Evolutionary conservation across 2,888 invertebrate species (phyloP).

Genomic region (Cloeon dipterum): DNA sequence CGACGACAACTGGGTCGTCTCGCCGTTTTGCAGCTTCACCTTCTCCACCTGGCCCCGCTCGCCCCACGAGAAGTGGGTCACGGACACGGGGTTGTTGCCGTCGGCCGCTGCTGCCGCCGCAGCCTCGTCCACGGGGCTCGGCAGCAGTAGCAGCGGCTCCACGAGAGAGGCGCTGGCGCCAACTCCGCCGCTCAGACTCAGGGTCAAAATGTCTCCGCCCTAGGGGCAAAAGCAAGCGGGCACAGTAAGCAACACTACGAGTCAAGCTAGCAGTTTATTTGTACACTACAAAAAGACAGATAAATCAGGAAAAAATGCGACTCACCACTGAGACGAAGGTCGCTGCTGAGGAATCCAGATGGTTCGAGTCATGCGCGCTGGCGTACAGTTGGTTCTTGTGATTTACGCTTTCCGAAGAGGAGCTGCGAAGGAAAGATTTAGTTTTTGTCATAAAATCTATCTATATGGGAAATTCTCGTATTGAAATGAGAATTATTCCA

Average conservation of each 20-base stretch:
- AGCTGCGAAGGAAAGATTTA: constrained; percentile 7
- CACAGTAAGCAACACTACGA: not conserved
- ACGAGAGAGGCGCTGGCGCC: constrained; percentile 8
- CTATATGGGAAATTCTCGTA: too few relatives aligned
- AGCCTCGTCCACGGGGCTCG: constrained; percentile 10
- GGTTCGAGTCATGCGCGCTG: constrained; percentile 10
- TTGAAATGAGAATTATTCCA: too few relatives aligned
- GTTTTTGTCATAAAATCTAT: too few relatives aligned
- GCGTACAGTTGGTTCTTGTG: constrained; percentile 6
- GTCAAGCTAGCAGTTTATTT: not conserved
- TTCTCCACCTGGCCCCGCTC: constrained; percentile 26
- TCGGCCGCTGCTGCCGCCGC: not conserved
- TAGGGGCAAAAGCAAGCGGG: constrained; percentile 13
- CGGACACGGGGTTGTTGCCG: constrained; percentile 25
- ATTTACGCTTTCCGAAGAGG: constrained; percentile 1
- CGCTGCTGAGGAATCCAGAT: constrained; percentile 17
- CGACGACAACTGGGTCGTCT: not conserved
- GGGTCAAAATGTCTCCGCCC: constrained; percentile 46
- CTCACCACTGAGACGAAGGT: constrained; percentile 58
- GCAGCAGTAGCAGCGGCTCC: constrained; percentile 3
- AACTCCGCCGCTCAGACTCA: constrained; percentile 31
- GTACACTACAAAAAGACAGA: not conserved
- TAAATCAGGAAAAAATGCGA: constrained; percentile 10
- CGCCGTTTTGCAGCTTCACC: constrained; percentile 7
- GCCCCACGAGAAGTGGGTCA: constrained; percentile 30